phyloP scores from a whole-genome alignment of 1,140 invertebrate species.

The Drosophila orosa region DNA sequence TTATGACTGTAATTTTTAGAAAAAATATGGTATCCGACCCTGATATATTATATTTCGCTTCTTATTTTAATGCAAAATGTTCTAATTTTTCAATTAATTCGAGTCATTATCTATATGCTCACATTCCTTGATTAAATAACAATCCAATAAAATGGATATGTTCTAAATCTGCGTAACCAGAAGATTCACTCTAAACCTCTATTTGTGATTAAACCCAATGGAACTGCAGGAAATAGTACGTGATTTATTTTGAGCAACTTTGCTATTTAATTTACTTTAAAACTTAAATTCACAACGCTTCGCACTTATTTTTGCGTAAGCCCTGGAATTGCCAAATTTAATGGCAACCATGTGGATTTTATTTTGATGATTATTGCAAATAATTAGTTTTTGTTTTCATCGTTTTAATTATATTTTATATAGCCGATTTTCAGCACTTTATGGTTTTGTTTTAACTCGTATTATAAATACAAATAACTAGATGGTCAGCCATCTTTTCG shows the following conservation, averaged over 20 bases:
- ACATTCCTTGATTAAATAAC: too few species aligned
- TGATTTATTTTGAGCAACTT: too few species aligned
- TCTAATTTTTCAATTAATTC: too few species aligned
- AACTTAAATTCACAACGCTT: constrained; percentile 23
- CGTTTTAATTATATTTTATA: constrained; percentile 61
- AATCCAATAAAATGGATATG: not conserved
- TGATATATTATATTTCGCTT: not conserved
- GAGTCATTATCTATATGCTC: too few species aligned
- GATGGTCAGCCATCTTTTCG: constrained; percentile 47
- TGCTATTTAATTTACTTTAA: constrained; percentile 17
- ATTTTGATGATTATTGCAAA: constrained; percentile 33
- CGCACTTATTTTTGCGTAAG: constrained; percentile 32
- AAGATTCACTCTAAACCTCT: not conserved
- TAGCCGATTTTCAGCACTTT: constrained; percentile 41
- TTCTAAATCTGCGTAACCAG: not conserved
- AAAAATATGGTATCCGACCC: not conserved
- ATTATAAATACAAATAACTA: constrained; percentile 43
- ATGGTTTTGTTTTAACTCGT: constrained; percentile 16
- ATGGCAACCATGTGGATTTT: constrained; percentile 16
- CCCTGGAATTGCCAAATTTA: constrained; percentile 21
- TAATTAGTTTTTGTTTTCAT: constrained; percentile 58
- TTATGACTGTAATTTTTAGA: too few species aligned
- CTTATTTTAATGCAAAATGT: too few species aligned
- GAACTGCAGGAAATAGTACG: too few species aligned
- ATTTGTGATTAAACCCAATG: too few species aligned